These are phyloP conservation scores for Cistogaster globosa DNA, from an alignment of 2,888 invertebrate species.

Conservation along the genomic window DNA sequence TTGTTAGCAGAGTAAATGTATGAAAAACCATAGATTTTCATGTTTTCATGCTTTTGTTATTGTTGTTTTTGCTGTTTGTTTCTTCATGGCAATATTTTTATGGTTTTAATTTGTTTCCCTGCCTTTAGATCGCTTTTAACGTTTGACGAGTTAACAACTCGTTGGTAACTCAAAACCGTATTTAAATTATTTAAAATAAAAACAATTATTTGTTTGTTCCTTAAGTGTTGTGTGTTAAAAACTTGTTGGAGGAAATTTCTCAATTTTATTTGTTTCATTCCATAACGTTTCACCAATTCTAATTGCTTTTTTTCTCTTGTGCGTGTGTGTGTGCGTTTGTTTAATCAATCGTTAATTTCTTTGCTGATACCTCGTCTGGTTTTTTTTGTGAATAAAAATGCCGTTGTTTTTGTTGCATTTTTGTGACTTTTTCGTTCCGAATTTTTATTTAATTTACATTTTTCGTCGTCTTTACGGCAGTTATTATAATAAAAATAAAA, in stretches of 20 bases:
- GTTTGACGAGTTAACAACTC: slow-evolving; percentile 66
- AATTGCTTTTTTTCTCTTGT: not conserved
- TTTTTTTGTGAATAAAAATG: slow-evolving; percentile 42
- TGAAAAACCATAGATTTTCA: slow-evolving; percentile 60
- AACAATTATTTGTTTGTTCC: slow-evolving; percentile 8
- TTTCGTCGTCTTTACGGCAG: not conserved
- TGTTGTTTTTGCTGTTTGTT: not conserved
- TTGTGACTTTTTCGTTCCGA: slow-evolving; percentile 5
- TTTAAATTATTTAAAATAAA: not conserved
- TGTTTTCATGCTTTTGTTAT: slow-evolving; percentile 9
- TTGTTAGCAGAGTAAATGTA: slow-evolving; percentile 15
- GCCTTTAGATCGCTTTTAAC: slow-evolving; percentile 68
- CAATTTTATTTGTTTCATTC: slow-evolving; percentile 44
- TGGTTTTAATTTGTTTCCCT: slow-evolving; percentile 62
- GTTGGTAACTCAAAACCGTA: slow-evolving; percentile 6
- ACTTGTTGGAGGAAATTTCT: slow-evolving; percentile 31
- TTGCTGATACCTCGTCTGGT: slow-evolving; percentile 12
- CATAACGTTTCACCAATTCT: slow-evolving; percentile 20
- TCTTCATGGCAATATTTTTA: slow-evolving; percentile 45
- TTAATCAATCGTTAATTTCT: not conserved
- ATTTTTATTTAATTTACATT: slow-evolving; percentile 35
- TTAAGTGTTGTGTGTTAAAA: not conserved
- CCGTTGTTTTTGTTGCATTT: slow-evolving; percentile 13
- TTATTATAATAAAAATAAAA: slow-evolving; percentile 25
- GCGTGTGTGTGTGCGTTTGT: slow-evolving; percentile 7